Conservation (phyloP, 2,888 invertebrate genomes). For the Tanypteryx hageni region DNA sequence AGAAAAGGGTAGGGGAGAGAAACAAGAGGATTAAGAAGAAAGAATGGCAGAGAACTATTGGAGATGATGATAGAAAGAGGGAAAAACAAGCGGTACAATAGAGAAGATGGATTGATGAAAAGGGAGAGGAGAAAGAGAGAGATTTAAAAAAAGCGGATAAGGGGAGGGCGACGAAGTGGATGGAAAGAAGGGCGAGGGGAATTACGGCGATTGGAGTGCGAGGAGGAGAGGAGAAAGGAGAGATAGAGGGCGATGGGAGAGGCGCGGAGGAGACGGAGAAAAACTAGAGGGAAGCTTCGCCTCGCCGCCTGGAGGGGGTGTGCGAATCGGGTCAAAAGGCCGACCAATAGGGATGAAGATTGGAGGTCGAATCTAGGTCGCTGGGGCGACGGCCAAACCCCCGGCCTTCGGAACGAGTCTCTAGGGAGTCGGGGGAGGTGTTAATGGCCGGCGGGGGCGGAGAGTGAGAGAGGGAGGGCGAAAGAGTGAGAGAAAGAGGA, state of each 20-base stretch:
- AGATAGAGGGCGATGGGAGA: too few relatives aligned
- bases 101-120: neutral
- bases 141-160: neutral
- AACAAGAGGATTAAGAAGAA: too few relatives aligned
- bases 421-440: neutral
- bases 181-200: neutral
- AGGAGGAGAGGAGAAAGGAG: neutral
- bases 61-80: neutral
- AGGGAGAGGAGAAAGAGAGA: too few relatives aligned
- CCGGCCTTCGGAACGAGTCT: neutral
- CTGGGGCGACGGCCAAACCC: neutral
- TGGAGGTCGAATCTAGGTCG: neutral
- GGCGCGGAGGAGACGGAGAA: neutral
- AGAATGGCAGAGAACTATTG: neutral
- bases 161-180: neutral
- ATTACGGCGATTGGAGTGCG: neutral
- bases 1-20: too few relatives aligned
- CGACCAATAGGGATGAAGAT: neutral
- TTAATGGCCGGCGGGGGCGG: neutral
- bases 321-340: neutral
- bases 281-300: too few relatives aligned
- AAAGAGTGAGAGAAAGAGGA: too few relatives aligned
- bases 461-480: too few relatives aligned
- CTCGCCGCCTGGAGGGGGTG: neutral
- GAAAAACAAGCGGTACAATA: neutral